A percentile compares a stretch with the other conserved stretches of the same genome.
These are phyloP conservation scores for Icerya purchasi DNA, from an alignment of 2,888 invertebrate species.

Conservation along the genomic window DNA sequence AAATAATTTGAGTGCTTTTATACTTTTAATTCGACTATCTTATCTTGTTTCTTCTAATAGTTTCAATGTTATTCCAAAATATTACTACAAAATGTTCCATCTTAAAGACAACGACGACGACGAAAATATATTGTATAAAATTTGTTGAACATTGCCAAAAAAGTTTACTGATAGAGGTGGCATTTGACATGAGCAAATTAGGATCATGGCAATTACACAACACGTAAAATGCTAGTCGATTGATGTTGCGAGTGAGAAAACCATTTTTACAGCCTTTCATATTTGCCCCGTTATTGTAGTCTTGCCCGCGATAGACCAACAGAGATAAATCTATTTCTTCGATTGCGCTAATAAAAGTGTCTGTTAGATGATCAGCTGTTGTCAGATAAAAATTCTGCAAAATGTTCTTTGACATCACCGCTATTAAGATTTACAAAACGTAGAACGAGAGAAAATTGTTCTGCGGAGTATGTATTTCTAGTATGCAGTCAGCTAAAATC, in stretches of 20 bases:
- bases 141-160: constrained; percentile 1
- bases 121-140: constrained; percentile 5
- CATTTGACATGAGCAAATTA: background rate
- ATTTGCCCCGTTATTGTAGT: constrained; percentile 5
- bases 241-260: background rate
- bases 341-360: background rate
- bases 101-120: too few relatives aligned
- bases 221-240: background rate
- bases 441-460: too few relatives aligned
- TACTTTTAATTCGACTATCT: background rate
- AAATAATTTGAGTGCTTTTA: constrained; percentile 1
- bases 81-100: too few relatives aligned
- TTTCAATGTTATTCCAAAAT: constrained; percentile 1
- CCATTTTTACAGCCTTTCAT: background rate
- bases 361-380: background rate
- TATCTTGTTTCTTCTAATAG: background rate
- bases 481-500: constrained; percentile 4
- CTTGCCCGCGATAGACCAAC: constrained; percentile 2
- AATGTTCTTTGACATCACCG: constrained; percentile 5
- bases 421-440: constrained; percentile 1
- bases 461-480: too few relatives aligned
- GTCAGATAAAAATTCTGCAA: background rate
- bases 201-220: background rate
- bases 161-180: background rate
- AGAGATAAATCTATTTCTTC: background rate